Evolutionary conservation across 1,140 invertebrate genomes (phyloP).

Genomic region (Condylostylus longicornis): DNA sequence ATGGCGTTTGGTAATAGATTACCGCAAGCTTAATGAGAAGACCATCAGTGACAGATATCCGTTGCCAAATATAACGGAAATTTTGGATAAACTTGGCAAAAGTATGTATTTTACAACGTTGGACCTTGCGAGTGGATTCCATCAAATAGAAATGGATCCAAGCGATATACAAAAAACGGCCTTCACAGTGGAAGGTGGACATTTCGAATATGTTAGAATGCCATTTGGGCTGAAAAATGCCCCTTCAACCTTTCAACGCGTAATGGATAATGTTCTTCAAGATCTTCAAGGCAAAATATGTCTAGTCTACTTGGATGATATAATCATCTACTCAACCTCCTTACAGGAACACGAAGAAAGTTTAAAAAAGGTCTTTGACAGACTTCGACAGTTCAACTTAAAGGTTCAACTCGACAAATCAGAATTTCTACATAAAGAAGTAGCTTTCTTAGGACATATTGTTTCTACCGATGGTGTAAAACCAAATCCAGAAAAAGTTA

Average conservation of each 20-base stretch:
- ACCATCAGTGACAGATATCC: constrained; percentile 35
- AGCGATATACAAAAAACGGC: constrained; percentile 29
- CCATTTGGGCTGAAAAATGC: constrained; percentile 14
- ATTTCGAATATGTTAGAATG: constrained; percentile 13
- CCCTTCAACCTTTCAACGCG: constrained; percentile 21
- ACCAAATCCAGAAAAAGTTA: constrained; percentile 13
- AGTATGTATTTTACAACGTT: constrained; percentile 29
- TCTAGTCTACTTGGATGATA: constrained; percentile 8
- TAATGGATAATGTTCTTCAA: constrained; percentile 8
- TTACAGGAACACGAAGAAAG: constrained; percentile 18
- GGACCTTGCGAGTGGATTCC: constrained; percentile 34
- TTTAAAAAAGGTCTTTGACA: constrained; percentile 24
- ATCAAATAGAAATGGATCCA: constrained; percentile 30
- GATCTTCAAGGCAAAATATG: constrained; percentile 4
- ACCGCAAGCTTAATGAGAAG: constrained; percentile 27
- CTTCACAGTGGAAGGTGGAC: constrained; percentile 19
- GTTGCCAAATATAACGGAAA: constrained; percentile 33
- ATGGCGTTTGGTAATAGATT: constrained; percentile 27
- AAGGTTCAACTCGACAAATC: constrained; percentile 15
- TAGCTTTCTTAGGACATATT: constrained; percentile 19
- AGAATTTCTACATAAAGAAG: constrained; percentile 15
- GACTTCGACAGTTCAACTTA: constrained; percentile 16
- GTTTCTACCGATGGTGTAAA: constrained; percentile 21
- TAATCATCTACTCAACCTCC: constrained; percentile 8
- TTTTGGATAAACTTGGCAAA: constrained; percentile 27